Evolutionary conservation across 2,888 invertebrate species (phyloP).

Genomic region (Eubasilissa splendida): DNA sequence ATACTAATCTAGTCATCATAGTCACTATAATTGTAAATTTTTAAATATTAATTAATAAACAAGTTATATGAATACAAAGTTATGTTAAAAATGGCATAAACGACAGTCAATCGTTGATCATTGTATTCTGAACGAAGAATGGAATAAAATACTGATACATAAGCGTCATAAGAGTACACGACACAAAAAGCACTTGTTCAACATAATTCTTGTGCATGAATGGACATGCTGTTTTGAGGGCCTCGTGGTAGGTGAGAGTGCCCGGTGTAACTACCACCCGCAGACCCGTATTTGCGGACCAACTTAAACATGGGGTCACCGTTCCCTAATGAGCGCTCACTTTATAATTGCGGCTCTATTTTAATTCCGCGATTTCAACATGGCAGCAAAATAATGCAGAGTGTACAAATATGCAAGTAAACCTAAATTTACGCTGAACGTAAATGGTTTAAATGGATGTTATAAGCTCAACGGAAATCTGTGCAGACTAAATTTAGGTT

Average conservation of each 20-base stretch:
- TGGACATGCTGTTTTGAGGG: background rate
- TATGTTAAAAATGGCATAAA: too few relatives aligned
- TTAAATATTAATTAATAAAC: too few relatives aligned
- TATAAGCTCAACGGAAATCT: constrained; percentile 1
- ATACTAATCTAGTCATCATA: too few relatives aligned
- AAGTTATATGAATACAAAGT: too few relatives aligned
- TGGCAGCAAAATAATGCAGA: constrained; percentile 39
- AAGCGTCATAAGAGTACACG: too few relatives aligned
- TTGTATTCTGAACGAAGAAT: too few relatives aligned
- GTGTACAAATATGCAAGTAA: constrained; percentile 19
- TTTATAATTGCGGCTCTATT: constrained; percentile 56
- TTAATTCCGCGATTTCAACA: constrained; percentile 54
- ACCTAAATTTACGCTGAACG: background rate
- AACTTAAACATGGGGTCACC: constrained; percentile 57
- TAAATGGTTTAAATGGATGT: constrained; percentile 2
- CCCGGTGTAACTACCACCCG: background rate
- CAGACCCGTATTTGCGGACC: constrained; percentile 51
- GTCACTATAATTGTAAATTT: too few relatives aligned
- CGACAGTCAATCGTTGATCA: too few relatives aligned
- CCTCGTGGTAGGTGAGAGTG: background rate
- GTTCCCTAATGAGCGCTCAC: constrained; percentile 58
- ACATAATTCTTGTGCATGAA: too few relatives aligned
- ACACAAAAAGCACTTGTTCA: too few relatives aligned
- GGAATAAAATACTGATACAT: too few relatives aligned
- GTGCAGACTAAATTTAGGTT: constrained; percentile 17